A percentile compares a stretch with the other conserved stretches of the same genome.
These are phyloP conservation scores for Sylvia atricapilla DNA, from an alignment of 2,113 vertebrate species.

Conservation along the genomic window DNA sequence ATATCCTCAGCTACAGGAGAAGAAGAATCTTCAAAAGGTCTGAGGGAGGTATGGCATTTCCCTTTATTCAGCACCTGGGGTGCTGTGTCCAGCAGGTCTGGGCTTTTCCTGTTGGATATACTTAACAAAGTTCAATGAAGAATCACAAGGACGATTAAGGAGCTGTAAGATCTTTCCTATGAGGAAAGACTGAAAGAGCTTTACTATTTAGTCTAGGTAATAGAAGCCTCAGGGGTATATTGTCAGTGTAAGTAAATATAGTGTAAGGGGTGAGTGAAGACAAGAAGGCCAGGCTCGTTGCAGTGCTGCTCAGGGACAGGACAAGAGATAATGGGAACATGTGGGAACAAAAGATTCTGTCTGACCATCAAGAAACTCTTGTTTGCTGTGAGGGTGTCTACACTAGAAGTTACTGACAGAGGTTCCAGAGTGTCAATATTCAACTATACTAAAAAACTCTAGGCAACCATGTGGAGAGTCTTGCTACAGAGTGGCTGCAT, in stretches of 20 bases:
- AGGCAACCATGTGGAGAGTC: no score
- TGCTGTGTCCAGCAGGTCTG: fast-evolving
- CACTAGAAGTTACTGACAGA: not conserved
- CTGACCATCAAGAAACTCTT: not conserved
- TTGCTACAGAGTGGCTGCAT: no score
- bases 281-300: not conserved
- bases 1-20: not conserved
- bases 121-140: not conserved
- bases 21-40: not conserved
- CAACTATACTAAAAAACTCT: not conserved
- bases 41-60: not conserved
- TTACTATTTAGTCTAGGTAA: not conserved
- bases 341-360: fast-evolving
- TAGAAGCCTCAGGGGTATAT: not conserved
- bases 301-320: not conserved
- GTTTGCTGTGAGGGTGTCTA: not conserved
- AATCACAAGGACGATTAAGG: not conserved
- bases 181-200: not conserved
- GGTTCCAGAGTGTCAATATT: not conserved
- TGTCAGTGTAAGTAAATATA: not conserved
- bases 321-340: not conserved
- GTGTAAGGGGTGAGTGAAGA: not conserved
- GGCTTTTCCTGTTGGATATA: not conserved
- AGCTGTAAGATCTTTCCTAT: not conserved
- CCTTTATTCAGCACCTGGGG: not conserved